phyloP scores from a whole-genome alignment of 2,113 vertebrate species.

The Stomatorhinus ivindoensis region DNA sequence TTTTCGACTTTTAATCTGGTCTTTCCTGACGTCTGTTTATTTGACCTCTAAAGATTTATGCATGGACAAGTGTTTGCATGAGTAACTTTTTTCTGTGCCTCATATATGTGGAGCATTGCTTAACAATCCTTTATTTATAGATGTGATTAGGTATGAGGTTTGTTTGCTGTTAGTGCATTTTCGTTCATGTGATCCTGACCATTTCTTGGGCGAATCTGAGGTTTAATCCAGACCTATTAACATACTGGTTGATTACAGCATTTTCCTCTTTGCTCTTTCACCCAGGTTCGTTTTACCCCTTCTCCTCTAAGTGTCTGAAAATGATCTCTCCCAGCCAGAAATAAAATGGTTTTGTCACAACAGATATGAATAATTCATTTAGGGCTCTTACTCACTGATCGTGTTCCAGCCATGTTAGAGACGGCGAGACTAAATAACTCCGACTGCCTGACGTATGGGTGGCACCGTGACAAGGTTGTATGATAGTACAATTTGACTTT shows the following conservation, averaged over 20 bases:
- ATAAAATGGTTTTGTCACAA: constrained; percentile 50
- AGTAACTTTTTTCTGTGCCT: neutral
- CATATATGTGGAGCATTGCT: neutral
- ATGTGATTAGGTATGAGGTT: constrained; percentile 27
- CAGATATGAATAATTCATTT: constrained; percentile 60
- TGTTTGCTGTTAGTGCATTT: constrained; percentile 4
- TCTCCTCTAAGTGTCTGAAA: constrained; percentile 32
- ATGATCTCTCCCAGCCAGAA: constrained; percentile 44
- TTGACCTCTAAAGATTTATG: neutral
- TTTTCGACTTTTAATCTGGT: constrained; percentile 29
- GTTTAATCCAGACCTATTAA: neutral
- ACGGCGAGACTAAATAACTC: constrained; percentile 10
- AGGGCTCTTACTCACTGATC: constrained; percentile 48
- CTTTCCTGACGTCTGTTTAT: constrained; percentile 38
- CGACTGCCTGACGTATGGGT: neutral
- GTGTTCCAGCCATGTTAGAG: constrained; percentile 42
- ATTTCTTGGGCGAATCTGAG: neutral
- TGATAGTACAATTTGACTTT: neutral
- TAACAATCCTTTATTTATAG: neutral
- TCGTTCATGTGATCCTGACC: neutral
- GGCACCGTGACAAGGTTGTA: neutral
- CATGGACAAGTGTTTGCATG: neutral
- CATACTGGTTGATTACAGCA: constrained; percentile 3
- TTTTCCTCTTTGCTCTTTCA: constrained; percentile 31
- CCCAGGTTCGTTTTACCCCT: constrained; percentile 28